Conservation (phyloP, 1,140 invertebrate species). For the Sarcophaga peregrina region DNA sequence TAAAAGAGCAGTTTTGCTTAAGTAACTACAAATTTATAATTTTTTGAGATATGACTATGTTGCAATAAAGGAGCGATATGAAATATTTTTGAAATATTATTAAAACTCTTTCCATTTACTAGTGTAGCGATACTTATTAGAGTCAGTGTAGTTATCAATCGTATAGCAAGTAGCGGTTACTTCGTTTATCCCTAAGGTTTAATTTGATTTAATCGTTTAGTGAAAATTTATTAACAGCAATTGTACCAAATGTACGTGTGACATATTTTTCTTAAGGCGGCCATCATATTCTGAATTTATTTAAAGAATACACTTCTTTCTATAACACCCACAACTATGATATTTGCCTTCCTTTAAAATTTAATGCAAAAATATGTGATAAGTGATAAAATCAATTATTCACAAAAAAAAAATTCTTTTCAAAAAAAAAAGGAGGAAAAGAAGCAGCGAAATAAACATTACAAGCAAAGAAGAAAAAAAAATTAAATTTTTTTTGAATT, state of each 20-base stretch:
- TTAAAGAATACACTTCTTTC: not conserved
- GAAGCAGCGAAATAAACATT: not conserved
- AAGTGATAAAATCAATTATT: constrained; percentile 15
- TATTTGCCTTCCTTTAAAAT: not conserved
- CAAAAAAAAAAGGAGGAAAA: not conserved
- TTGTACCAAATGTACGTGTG: not conserved
- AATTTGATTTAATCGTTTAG: constrained; percentile 34
- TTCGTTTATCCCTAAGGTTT: constrained; percentile 8
- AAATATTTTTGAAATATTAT: no score
- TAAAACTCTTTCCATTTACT: no score
- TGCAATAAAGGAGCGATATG: no score
- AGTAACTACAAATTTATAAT: no score
- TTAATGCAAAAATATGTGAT: not conserved
- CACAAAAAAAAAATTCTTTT: not conserved
- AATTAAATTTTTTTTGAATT: not conserved
- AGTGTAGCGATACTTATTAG: no score
- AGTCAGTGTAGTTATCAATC: no score
- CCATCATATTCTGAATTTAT: not conserved
- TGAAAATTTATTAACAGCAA: constrained; percentile 23
- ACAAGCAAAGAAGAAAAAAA: not conserved
- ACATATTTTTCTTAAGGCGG: not conserved
- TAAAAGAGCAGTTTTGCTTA: no score
- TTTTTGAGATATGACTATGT: no score
- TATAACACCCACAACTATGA: not conserved
- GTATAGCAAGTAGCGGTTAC: not conserved